Conservation (phyloP, 2,888 invertebrate species). For the Apamea sordens region DNA sequence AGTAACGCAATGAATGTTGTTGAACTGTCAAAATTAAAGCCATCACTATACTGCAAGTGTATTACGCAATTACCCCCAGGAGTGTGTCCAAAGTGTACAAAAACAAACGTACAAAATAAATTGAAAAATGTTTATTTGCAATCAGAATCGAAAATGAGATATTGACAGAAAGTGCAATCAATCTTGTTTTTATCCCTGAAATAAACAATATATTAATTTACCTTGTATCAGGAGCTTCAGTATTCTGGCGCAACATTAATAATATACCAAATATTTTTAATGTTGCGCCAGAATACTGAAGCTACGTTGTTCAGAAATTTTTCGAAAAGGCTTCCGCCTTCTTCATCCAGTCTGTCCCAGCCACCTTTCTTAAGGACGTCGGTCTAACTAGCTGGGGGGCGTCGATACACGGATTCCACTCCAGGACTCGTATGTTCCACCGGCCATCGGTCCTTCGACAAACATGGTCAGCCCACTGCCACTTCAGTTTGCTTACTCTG, state of each 20-base stretch:
- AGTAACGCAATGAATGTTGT: neutral
- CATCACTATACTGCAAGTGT: neutral
- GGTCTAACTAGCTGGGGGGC: no score
- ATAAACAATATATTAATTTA: neutral
- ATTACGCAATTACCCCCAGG: neutral
- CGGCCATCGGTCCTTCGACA: no score
- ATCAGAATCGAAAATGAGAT: neutral
- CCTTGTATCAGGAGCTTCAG: neutral
- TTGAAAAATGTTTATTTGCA: neutral
- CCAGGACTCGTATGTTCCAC: no score
- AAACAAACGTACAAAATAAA: neutral
- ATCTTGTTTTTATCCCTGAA: neutral
- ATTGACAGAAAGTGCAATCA: neutral
- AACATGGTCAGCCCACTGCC: no score
- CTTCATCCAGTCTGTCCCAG: no score
- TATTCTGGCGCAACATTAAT: slow-evolving; percentile 1
- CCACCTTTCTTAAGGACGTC: no score
- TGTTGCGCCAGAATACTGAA: no score
- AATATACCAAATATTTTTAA: no score
- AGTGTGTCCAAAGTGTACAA: neutral
- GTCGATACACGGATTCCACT: no score
- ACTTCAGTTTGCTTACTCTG: no score
- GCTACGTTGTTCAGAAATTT: neutral
- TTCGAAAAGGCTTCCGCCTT: neutral
- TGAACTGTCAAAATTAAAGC: neutral